These are phyloP conservation scores for Pantherophis guttatus DNA, from an alignment of 2,113 vertebrate genomes.

Conservation along the genomic window DNA sequence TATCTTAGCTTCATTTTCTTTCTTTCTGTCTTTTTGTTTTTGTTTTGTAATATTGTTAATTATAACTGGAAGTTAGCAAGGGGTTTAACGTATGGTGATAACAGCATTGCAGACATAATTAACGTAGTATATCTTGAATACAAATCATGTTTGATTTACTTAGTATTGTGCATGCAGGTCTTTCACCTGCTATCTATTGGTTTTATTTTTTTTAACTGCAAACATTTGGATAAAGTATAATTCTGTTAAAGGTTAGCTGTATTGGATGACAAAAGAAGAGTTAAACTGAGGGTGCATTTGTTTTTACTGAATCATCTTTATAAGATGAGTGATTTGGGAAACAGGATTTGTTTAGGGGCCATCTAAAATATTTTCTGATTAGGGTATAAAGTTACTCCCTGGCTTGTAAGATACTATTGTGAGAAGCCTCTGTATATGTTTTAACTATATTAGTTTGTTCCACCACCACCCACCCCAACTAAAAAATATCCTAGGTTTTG, in stretches of 20 bases:
- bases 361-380: conserved; percentile 3
- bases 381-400: conserved; percentile 17
- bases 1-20: conserved; percentile 69
- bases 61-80: conserved; percentile 32
- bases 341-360: conserved; percentile 33
- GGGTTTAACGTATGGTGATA: conserved; percentile 49
- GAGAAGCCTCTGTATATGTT: neutral
- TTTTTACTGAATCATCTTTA: conserved; percentile 50
- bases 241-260: conserved; percentile 46
- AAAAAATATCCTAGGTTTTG: neutral
- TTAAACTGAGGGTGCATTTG: conserved; percentile 57
- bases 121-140: conserved; percentile 40
- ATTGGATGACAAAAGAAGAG: conserved; percentile 42
- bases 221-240: conserved; percentile 44
- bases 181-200: conserved; percentile 45
- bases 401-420: neutral
- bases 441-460: neutral
- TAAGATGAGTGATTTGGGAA: conserved; percentile 20
- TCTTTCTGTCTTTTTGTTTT: neutral
- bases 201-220: conserved; percentile 34
- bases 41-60: conserved; percentile 52
- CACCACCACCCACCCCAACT: neutral
- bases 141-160: conserved; percentile 51
- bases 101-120: conserved; percentile 38
- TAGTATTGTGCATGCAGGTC: conserved; percentile 35